Conservation (phyloP, 2,797 vertebrate species). For the Rhinoraja longicauda region DNA sequence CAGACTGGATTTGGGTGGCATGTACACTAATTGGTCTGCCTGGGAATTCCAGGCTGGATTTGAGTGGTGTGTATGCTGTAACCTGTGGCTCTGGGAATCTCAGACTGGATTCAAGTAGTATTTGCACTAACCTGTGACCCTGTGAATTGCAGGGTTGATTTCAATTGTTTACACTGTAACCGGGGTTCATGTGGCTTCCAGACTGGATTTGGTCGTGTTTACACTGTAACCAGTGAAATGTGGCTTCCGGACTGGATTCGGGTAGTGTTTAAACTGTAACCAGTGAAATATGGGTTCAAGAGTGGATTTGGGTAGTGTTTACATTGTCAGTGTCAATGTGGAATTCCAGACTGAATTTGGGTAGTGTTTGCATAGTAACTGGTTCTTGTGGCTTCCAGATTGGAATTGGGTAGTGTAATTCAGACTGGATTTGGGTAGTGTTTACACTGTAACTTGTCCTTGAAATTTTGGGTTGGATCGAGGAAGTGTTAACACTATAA, state of each 20-base stretch:
- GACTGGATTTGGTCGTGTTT: no score
- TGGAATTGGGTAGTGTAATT: neutral
- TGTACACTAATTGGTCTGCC: neutral
- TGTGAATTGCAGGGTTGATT: no score
- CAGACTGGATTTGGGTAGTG: neutral
- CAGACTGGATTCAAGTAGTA: no score
- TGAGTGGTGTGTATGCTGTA: neutral
- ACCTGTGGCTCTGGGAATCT: neutral
- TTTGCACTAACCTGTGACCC: no score
- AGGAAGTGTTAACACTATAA: neutral
- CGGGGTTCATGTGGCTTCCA: no score
- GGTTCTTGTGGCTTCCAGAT: no score
- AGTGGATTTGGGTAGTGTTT: neutral
- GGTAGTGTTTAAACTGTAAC: neutral
- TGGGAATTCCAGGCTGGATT: neutral
- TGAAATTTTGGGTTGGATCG: no score
- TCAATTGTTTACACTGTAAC: no score
- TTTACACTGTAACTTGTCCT: neutral
- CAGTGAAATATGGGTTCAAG: neutral
- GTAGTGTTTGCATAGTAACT: no score
- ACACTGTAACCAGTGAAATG: no score
- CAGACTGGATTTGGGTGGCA: neutral
- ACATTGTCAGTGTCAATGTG: neutral
- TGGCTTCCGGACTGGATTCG: neutral
- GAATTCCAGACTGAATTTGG: no score